Evolutionary conservation across 1,140 invertebrate species (phyloP), one percentile per base, ranked within the genome.

Genomic region (Caenorhabditis remanei): DNA sequence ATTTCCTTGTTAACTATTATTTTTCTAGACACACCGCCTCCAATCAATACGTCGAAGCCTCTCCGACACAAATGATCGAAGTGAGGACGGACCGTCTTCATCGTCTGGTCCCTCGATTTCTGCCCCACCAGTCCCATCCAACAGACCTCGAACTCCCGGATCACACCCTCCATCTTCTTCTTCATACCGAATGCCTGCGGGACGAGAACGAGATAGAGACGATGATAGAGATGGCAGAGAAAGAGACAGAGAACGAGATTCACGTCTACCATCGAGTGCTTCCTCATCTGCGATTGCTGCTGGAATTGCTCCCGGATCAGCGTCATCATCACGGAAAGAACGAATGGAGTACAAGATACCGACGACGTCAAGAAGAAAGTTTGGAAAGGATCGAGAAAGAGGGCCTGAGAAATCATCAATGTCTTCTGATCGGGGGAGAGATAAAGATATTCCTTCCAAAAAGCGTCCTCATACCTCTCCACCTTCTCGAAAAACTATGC

Each of bases 1-100:
- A n/a, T 61, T 61, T 32, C 53, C 13, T 11, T 21, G 50, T 56
- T 14, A 0, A 14, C 32, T 41, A 46, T 32, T 6, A 13, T 41
- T 85, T 86, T 56, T 87, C 32, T 40, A 87, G 83, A 71, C 67
- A 5, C 87, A 55, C 13, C 75, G 84, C 6, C 48, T 88, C 14
- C 87, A 88, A 82, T 79, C 65, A 16, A 65, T 85, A 5, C 58
- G 87, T 19, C 50, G 87, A 48, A 48, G 61, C 21, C 67, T 88
- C 19, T 84, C 87, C 19, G 87, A 88, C 11, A 83, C 86, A 0
- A 46, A 19, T 43, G 75, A 84, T n/a, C 6, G 75, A 21, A 16
- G 4, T 24, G 84, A 85, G 19, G 65, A n/a, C 11, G 41, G 21
- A 61, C 32, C 40, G 13, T 63, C 50, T 16, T 50, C 55, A 4